phyloP scores from a whole-genome alignment of 1,140 invertebrate species.

The Caerostris darwini region DNA sequence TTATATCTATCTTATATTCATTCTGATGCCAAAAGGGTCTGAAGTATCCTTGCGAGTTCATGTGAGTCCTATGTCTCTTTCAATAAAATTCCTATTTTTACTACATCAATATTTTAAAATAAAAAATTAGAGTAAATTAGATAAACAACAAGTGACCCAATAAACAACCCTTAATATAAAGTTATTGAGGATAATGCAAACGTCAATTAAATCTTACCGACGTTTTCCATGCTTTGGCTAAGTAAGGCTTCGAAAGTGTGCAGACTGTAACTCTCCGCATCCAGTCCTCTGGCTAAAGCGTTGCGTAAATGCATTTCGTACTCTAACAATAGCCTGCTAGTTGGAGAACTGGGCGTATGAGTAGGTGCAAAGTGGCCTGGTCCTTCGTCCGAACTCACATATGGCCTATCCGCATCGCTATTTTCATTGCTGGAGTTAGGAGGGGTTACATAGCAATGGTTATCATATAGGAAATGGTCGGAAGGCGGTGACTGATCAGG shows the following conservation, averaged over 20 bases:
- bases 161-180: too few relatives aligned
- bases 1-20: too few relatives aligned
- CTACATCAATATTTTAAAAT: too few relatives aligned
- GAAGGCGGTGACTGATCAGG: slow-evolving; percentile 78
- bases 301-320: slow-evolving; percentile 97
- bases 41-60: too few relatives aligned
- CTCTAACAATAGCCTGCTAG: slow-evolving; percentile 80
- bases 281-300: slow-evolving; percentile 96
- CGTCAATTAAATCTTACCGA: slow-evolving; percentile 83
- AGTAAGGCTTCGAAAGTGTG: slow-evolving; percentile 96
- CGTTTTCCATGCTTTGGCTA: slow-evolving; percentile 96
- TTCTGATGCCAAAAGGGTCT: too few relatives aligned
- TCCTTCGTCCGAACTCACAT: slow-evolving; percentile 78
- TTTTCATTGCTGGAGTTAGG: slow-evolving; percentile 79
- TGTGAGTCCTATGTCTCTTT: too few relatives aligned
- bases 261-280: slow-evolving; percentile 95
- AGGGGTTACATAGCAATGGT: slow-evolving; percentile 88
- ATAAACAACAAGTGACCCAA: too few relatives aligned
- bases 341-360: slow-evolving; percentile 77
- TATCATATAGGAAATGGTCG: slow-evolving; percentile 84
- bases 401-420: slow-evolving; percentile 75
- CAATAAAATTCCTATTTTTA: too few relatives aligned
- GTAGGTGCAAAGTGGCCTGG: slow-evolving; percentile 48
- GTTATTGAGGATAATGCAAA: too few relatives aligned
- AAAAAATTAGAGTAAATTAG: too few relatives aligned